Evolutionary conservation across 2,888 invertebrate species (phyloP).

Genomic region (Panopea generosa): DNA sequence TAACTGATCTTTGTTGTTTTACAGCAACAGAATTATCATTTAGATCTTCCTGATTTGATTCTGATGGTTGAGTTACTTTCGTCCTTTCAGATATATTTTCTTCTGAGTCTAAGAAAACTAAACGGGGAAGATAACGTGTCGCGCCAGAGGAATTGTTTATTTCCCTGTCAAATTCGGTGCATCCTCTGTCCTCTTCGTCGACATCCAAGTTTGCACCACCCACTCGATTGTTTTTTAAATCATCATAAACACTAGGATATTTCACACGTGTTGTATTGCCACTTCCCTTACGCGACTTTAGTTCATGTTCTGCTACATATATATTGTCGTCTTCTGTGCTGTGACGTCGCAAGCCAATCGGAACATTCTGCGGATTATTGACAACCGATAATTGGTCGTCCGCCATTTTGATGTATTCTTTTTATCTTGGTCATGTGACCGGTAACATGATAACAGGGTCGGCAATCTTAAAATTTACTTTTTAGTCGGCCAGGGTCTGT

Average conservation of each 20-base stretch:
- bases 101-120: constrained; percentile 49
- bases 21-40: neutral
- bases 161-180: neutral
- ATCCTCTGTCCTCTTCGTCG: constrained; percentile 35
- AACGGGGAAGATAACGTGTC: constrained; percentile 22
- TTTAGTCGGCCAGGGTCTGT: too few relatives aligned
- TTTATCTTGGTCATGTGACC: neutral
- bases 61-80: too few relatives aligned
- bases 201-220: constrained; percentile 11
- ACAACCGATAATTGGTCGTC: constrained; percentile 19
- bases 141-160: neutral
- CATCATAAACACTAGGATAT: neutral
- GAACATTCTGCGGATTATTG: constrained; percentile 9
- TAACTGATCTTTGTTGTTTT: constrained; percentile 16
- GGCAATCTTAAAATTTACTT: too few relatives aligned
- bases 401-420: constrained; percentile 26
- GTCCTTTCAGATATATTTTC: constrained; percentile 33
- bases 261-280: constrained; percentile 10
- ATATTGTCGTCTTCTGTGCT: neutral
- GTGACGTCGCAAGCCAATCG: constrained; percentile 19
- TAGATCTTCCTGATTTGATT: neutral
- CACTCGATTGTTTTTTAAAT: neutral
- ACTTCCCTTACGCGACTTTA: constrained; percentile 4
- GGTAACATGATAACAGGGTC: too few relatives aligned
- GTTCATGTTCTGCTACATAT: constrained; percentile 5